A percentile compares a stretch with the other conserved stretches of the same genome.
Conservation (phyloP, 2,888 invertebrate species). For the Idaea straminata region DNA sequence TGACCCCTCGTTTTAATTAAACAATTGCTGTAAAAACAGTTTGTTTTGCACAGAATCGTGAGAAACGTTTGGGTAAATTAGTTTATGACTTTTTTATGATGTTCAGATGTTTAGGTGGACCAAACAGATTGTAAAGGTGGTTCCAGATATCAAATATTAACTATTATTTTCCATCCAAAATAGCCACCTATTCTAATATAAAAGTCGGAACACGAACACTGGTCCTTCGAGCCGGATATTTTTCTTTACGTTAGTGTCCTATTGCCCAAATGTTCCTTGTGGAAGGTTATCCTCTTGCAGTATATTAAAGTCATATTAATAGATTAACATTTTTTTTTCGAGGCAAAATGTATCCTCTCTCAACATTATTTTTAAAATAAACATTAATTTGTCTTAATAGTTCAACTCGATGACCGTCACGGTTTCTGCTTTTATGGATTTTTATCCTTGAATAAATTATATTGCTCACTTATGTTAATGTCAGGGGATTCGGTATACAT, state of each 20-base stretch:
- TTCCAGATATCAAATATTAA: no score
- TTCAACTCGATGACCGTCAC: neutral
- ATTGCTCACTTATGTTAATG: neutral
- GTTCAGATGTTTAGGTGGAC: neutral
- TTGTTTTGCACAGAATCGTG: slow-evolving; percentile 17
- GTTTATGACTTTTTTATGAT: neutral
- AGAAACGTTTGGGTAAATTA: neutral
- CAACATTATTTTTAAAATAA: neutral
- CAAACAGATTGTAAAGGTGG: neutral
- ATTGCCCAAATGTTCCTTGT: no score
- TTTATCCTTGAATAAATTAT: neutral
- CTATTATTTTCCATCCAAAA: neutral
- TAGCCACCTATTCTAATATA: neutral
- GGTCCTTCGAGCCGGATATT: neutral
- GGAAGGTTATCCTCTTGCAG: neutral
- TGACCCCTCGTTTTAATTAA: slow-evolving; percentile 63
- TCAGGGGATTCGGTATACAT: neutral
- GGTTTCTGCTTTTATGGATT: neutral
- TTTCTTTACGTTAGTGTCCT: no score
- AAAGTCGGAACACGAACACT: neutral
- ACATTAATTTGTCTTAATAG: neutral
- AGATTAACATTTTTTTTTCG: neutral
- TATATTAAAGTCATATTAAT: neutral
- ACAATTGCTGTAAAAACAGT: slow-evolving; percentile 49
- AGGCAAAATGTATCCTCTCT: neutral